Base-by-base conservation (phyloP, 2,113 vertebrate genomes). In the Nibea albiflora region DNA sequence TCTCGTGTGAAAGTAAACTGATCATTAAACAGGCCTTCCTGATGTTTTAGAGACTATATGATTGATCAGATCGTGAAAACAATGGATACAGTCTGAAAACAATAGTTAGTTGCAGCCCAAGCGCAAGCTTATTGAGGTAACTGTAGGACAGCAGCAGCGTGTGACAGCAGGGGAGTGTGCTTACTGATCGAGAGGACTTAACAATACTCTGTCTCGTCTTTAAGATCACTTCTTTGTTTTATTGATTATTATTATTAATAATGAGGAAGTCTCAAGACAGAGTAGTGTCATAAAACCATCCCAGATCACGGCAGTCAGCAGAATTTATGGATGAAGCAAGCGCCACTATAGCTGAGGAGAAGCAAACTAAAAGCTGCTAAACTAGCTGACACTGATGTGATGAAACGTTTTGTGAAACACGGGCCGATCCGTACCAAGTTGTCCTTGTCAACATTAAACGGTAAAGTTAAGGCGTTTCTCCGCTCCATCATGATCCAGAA, bases 401-500 rank as follows among this genome's bases (percentile, higher is more conserved):
- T 47, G 11, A 54, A 73, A 35, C n/a, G n/a, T n/a, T n/a, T n/a
- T n/a, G n/a, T n/a, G n/a, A 72, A 54, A 54, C 11, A 69, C n/a
- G 12, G 35, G 8, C 2, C 46, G 46, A 50, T 24, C 78, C 80
- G 26, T 91, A 95, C 94, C 84, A 80, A 50, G 22, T 76, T 90
- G 35, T 93, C 80, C 54, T 89, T 85, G 31, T 85, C 83, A n/a
- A 86, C 77, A 28, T 19, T 26, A 24, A 93, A 90, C 8, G 92
- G 88, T 63, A 94, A 71, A 57, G 87, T 93, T 81, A 94, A 88
- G 76, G 91, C 92, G 87, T 75, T 93, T 64, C 80, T 90, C 68
- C 39, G 87, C 61, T 93, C 92, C 91, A 94, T 90, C 78, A 90
- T 85, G 19, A 47, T 77, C 71, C 20, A 66, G 7, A 11, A 7